These are phyloP conservation scores for Bombyx mori DNA, from an alignment of 1,140 invertebrate species.

Conservation along the genomic window DNA sequence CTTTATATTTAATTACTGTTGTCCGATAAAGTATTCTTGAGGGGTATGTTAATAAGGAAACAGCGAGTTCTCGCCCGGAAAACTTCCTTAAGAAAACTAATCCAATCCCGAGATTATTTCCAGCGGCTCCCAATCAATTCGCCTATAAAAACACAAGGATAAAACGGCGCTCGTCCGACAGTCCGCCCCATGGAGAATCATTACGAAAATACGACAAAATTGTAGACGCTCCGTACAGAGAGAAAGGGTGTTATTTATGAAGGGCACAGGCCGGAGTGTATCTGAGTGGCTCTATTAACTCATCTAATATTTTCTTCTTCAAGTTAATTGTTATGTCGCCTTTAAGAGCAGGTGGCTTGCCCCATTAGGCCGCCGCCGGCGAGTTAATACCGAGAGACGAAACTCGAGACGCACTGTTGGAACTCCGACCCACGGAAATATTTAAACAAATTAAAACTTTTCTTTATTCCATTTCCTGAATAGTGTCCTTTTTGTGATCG, in stretches of 20 bases:
- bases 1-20: constrained; percentile 29
- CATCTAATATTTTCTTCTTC: constrained; percentile 66
- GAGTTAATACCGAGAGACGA: constrained; percentile 40
- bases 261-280: constrained; percentile 55
- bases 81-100: constrained; percentile 46
- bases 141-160: constrained; percentile 56
- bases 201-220: constrained; percentile 66
- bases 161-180: constrained; percentile 44
- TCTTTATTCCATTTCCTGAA: constrained; percentile 53
- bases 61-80: constrained; percentile 18
- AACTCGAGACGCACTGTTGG: constrained; percentile 43
- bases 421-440: constrained; percentile 51
- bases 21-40: constrained; percentile 24
- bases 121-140: constrained; percentile 53
- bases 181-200: constrained; percentile 54
- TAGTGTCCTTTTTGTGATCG: constrained; percentile 53
- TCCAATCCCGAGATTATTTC: constrained; percentile 50
- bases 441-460: constrained; percentile 70
- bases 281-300: constrained; percentile 62
- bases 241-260: constrained; percentile 64
- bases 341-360: constrained; percentile 63
- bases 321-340: constrained; percentile 66
- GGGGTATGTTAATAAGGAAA: constrained; percentile 36
- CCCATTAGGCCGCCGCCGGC: constrained; percentile 52
- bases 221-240: constrained; percentile 42